Conservation (phyloP, 2,113 vertebrate genomes). For the Bufo gargarizans region DNA sequence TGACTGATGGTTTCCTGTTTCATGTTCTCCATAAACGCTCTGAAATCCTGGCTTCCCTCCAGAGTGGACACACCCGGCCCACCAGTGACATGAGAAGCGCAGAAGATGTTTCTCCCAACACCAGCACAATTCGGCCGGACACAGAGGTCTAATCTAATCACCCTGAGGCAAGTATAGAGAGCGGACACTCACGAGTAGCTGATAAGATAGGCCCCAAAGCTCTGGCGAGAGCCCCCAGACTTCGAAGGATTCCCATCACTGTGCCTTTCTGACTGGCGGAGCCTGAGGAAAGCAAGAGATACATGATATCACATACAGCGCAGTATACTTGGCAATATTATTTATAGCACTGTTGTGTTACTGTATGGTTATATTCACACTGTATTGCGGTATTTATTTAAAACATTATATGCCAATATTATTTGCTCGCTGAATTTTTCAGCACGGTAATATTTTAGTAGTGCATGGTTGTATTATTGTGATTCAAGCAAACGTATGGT, state of each 20-base stretch:
- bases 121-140: not conserved
- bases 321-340: not conserved
- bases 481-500: too few species aligned
- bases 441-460: too few species aligned
- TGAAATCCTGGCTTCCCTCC: slow-evolving; percentile 10
- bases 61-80: not conserved
- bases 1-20: slow-evolving; percentile 26
- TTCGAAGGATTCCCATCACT: slow-evolving; percentile 93
- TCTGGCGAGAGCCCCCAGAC: slow-evolving; percentile 89
- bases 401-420: too few species aligned
- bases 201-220: slow-evolving; percentile 85
- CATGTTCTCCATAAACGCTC: slow-evolving; percentile 4
- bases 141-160: slow-evolving; percentile 19
- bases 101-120: slow-evolving; percentile 7
- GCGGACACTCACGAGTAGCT: slow-evolving; percentile 77
- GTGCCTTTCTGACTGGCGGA: slow-evolving; percentile 86
- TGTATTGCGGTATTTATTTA: too few species aligned
- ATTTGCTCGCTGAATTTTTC: too few species aligned
- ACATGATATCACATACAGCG: not conserved
- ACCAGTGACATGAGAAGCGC: not conserved
- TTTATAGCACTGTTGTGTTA: too few species aligned
- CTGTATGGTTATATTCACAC: too few species aligned
- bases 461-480: too few species aligned
- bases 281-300: slow-evolving; percentile 69
- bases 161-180: not conserved